phyloP scores from a whole-genome alignment of 2,888 invertebrate genomes.

The Drosophila histrio region DNA sequence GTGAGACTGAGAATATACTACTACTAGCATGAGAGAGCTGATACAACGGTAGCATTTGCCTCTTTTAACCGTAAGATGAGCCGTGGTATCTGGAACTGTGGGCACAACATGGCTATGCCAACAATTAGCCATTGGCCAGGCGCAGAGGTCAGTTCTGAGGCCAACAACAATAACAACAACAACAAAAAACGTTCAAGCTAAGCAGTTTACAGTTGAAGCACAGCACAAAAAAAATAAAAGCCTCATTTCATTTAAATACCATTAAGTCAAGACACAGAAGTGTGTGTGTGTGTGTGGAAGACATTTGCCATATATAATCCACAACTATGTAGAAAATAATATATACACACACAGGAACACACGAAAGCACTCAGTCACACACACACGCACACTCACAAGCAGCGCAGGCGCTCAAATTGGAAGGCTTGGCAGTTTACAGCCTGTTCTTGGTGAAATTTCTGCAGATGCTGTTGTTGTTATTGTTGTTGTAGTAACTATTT shows the following conservation, averaged over 20 bases:
- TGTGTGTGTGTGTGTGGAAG: constrained; percentile 10
- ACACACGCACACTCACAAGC: not conserved
- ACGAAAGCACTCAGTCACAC: constrained; percentile 7
- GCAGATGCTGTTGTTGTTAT: constrained; percentile 20
- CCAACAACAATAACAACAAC: constrained; percentile 35
- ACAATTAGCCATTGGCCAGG: constrained; percentile 24
- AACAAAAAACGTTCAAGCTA: constrained; percentile 49
- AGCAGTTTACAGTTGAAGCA: constrained; percentile 66
- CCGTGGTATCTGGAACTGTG: constrained; percentile 24
- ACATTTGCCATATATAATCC: constrained; percentile 54
- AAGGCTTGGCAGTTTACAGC: constrained; percentile 60
- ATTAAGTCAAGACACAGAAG: constrained; percentile 53
- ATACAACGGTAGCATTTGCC: constrained; percentile 7
- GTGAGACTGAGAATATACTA: constrained; percentile 31
- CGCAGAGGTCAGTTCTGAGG: constrained; percentile 70
- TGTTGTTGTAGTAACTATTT: constrained; percentile 46
- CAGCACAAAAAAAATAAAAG: constrained; percentile 30
- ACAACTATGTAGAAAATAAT: constrained; percentile 28
- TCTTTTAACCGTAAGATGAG: constrained; percentile 62
- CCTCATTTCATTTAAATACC: constrained; percentile 71
- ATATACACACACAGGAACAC: not conserved
- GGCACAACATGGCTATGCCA: constrained; percentile 29
- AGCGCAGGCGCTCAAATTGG: constrained; percentile 37
- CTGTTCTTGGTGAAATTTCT: constrained; percentile 78
- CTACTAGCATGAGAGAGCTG: not conserved